Evolutionary conservation across 2,113 vertebrate species (phyloP).

Genomic region (Elachura formosa): DNA sequence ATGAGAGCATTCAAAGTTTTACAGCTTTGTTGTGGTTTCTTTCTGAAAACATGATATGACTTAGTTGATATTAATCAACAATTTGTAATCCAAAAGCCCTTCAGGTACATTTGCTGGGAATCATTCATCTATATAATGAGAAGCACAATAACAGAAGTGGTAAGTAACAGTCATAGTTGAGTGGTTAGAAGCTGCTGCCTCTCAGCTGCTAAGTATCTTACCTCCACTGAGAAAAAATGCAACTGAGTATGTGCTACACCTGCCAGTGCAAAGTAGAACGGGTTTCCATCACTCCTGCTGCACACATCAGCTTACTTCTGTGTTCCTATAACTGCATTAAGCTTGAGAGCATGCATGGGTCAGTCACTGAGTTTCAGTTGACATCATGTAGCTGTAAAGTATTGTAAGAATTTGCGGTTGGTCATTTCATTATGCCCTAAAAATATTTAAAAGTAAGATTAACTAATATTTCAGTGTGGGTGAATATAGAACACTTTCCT

Average conservation of each 20-base stretch:
- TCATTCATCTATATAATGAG: neutral
- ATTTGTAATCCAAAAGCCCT: constrained; percentile 19
- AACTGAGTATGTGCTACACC: rapidly evolving
- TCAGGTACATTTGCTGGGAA: constrained; percentile 8
- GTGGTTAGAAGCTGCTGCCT: neutral
- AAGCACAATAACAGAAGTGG: neutral
- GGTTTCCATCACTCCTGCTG: neutral
- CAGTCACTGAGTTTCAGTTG: neutral
- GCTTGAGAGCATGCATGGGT: neutral
- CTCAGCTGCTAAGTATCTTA: neutral
- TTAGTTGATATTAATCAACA: neutral
- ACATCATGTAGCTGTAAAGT: neutral
- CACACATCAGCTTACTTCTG: neutral
- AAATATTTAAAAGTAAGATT: neutral
- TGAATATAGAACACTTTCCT: neutral
- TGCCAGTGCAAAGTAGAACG: neutral
- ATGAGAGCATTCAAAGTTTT: neutral
- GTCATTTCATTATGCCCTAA: neutral
- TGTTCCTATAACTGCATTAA: neutral
- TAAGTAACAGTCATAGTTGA: neutral
- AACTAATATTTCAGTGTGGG: neutral
- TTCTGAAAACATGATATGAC: neutral
- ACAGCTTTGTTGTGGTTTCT: constrained; percentile 47
- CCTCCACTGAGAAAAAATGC: neutral
- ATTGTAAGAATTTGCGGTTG: neutral